A percentile compares a stretch with the other conserved stretches of the same genome.
Conservation (phyloP, 1,140 invertebrate genomes). For the Trachymyrmex cornetzi region DNA sequence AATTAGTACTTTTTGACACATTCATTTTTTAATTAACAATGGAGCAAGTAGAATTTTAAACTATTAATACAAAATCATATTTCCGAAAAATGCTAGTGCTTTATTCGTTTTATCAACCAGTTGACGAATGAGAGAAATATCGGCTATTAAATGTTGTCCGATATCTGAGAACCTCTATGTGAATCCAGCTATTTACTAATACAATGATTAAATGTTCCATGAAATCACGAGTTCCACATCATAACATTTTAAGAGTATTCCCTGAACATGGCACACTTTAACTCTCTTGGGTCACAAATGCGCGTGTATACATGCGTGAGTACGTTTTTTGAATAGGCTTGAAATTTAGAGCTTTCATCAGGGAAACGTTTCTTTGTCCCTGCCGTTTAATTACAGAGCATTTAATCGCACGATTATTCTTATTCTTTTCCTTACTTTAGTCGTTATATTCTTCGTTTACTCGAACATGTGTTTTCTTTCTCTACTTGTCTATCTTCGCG, state of each 20-base stretch:
- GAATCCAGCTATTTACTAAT: slow-evolving; percentile 82
- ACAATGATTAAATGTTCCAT: slow-evolving; percentile 86
- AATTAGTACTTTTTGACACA: slow-evolving; percentile 2
- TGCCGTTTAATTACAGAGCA: slow-evolving; percentile 83
- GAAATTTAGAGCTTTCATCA: slow-evolving; percentile 81
- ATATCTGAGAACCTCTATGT: slow-evolving; percentile 76
- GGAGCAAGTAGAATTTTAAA: neutral
- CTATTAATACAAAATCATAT: neutral
- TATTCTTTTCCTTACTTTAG: slow-evolving; percentile 13
- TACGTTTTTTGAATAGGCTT: slow-evolving; percentile 77
- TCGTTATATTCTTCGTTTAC: neutral
- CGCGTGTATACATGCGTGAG: neutral
- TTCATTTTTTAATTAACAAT: slow-evolving; percentile 1
- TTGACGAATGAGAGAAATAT: neutral
- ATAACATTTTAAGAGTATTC: slow-evolving; percentile 85
- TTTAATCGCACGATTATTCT: slow-evolving; percentile 73
- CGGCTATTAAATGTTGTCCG: neutral
- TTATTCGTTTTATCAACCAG: neutral
- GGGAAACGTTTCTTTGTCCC: slow-evolving; percentile 76
- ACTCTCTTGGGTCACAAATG: slow-evolving; percentile 70
- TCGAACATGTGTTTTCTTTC: neutral
- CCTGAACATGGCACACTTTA: slow-evolving; percentile 65
- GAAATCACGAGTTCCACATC: slow-evolving; percentile 86
- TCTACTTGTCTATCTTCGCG: neutral
- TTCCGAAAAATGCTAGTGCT: neutral